These are phyloP conservation scores for Bugula neritina DNA, from an alignment of 2,888 invertebrate genomes.

Conservation along the genomic window DNA sequence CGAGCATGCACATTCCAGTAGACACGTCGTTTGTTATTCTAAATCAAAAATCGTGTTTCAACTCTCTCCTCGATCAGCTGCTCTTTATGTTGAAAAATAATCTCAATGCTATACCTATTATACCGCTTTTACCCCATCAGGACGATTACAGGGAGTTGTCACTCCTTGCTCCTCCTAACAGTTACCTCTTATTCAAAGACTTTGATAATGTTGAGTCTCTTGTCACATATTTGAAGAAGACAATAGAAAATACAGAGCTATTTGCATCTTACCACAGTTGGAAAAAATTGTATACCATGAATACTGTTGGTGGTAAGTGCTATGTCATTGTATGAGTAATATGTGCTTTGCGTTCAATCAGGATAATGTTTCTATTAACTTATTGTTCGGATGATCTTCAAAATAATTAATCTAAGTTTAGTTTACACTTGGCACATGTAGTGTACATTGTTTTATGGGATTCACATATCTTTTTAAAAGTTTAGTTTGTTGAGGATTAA, in stretches of 20 bases:
- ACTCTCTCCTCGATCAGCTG: slow-evolving; percentile 14
- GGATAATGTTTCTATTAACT: too few relatives aligned
- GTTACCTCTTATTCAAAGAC: background rate
- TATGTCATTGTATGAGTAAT: too few relatives aligned
- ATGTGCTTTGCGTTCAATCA: too few relatives aligned
- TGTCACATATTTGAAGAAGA: background rate
- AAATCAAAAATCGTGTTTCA: background rate
- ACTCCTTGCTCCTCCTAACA: background rate
- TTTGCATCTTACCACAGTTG: slow-evolving; percentile 3
- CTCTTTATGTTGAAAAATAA: background rate
- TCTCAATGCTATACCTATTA: slow-evolving; percentile 1
- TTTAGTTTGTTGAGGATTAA: too few relatives aligned
- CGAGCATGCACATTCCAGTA: background rate
- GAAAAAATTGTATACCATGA: background rate
- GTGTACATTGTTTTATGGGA: too few relatives aligned
- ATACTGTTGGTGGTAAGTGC: background rate
- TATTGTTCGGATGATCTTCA: too few relatives aligned
- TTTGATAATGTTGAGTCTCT: background rate
- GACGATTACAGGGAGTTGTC: background rate
- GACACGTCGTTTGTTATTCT: background rate
- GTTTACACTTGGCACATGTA: too few relatives aligned
- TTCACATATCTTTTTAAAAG: too few relatives aligned
- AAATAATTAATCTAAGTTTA: too few relatives aligned
- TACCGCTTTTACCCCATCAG: background rate
- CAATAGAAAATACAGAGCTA: background rate